Base-by-base conservation (phyloP, 2,888 invertebrate species). In the Acanthosoma haemorrhoidale region DNA sequence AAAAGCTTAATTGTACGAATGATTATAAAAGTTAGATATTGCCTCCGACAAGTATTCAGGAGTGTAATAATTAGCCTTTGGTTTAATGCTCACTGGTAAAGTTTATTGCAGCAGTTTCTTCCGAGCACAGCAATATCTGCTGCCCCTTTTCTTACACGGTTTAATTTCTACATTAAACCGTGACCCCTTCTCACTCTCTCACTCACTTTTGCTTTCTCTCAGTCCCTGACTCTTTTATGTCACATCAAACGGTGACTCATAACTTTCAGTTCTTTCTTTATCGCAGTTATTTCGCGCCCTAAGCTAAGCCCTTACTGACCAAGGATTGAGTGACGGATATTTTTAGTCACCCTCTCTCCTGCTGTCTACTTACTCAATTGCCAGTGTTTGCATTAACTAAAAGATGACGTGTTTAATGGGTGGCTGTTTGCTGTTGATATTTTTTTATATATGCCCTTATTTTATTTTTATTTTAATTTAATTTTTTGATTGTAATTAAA, bases 111-210 rank as follows among this genome's bases (percentile, higher is more conserved):
- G 13, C 8, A 25, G 25, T 51, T 51, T 51, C 51, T 25, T 25
- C 25, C 25, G 13, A 2, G n/a, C 29, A n/a, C n/a, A n/a, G n/a
- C n/a, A n/a, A n/a, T n/a, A n/a, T n/a, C n/a, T n/a, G n/a, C n/a
- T n/a, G n/a, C n/a, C n/a, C n/a, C n/a, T n/a, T n/a, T n/a, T n/a
- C n/a, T 18, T 15, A 15, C 9, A 51, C 29, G 51, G 51, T 51
- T 51, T n/a, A 51, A 51, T 51, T 25, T 25, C 51, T 25, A 11
- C 25, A 4, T 51, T 25, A 51, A 51, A 29, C 25, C 51, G 51
- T 51, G 51, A 51, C 21, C 51, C 51, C 29, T 51, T n/a, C n/a
- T n/a, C n/a, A n/a, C 51, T 51, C 29, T 51, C 51, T 51, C 51
- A 25, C 29, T 25, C 25, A 51, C 51, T 51, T 51, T 51, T 51